Conservation (phyloP, 1,140 invertebrate species). For the Cyclargus thomasi region DNA sequence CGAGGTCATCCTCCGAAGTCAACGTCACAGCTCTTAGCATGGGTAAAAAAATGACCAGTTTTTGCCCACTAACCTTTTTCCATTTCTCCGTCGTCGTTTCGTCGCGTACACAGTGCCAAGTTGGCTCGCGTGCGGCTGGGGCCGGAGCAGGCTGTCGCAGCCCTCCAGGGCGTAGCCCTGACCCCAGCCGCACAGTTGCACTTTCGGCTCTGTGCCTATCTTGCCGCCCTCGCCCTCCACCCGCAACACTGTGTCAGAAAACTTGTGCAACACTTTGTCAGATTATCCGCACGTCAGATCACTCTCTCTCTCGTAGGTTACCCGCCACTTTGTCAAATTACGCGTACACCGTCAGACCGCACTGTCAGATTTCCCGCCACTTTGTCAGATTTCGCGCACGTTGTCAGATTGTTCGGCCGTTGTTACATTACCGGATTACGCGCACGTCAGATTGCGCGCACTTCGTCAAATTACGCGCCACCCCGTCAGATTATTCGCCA, state of each 20-base stretch:
- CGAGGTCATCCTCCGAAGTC: too few relatives aligned
- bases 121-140: slow-evolving; percentile 81
- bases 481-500: too few relatives aligned
- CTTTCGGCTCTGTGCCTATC: slow-evolving; percentile 65
- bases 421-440: too few relatives aligned
- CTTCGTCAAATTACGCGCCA: neutral
- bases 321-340: neutral
- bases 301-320: neutral
- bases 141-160: slow-evolving; percentile 63
- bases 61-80: slow-evolving; percentile 86
- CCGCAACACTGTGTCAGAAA: slow-evolving; percentile 25
- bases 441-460: too few relatives aligned
- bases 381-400: neutral
- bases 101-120: slow-evolving; percentile 96
- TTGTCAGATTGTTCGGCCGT: neutral
- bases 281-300: neutral
- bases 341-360: neutral
- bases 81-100: slow-evolving; percentile 92
- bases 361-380: neutral
- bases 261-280: neutral
- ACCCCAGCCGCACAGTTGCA: slow-evolving; percentile 65
- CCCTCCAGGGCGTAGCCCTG: slow-evolving; percentile 62
- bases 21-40: too few relatives aligned
- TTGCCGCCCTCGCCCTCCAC: slow-evolving; percentile 45
- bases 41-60: neutral